A percentile compares a stretch with the other conserved stretches of the same genome.
phyloP scores from a whole-genome alignment of 2,888 invertebrate species.

The Dendrolimus houi region DNA sequence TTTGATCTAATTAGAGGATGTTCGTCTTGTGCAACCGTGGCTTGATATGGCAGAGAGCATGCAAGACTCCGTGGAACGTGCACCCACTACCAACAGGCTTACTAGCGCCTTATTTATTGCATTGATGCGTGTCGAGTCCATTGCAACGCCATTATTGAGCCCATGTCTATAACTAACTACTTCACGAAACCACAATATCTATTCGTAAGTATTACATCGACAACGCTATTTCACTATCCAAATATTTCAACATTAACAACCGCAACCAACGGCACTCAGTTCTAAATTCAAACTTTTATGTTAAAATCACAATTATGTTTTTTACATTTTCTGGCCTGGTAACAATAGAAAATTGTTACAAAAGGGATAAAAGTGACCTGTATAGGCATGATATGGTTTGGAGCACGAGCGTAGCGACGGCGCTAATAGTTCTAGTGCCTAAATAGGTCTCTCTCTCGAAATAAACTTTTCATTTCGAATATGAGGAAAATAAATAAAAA shows the following conservation, averaged over 20 bases:
- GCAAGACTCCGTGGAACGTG: conserved; percentile 25
- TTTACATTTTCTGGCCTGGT: too few relatives aligned
- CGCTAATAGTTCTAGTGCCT: too few relatives aligned
- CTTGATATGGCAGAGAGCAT: conserved; percentile 13
- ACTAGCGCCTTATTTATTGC: background rate
- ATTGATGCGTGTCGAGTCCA: conserved; percentile 19
- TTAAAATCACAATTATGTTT: too few relatives aligned
- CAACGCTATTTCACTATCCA: background rate
- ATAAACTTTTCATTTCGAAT: too few relatives aligned
- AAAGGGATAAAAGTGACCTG: too few relatives aligned
- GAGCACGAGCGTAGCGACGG: too few relatives aligned
- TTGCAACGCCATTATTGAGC: conserved; percentile 16
- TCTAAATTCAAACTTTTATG: too few relatives aligned
- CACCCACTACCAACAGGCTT: conserved; percentile 12
- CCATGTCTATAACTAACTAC: background rate
- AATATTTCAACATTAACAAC: background rate
- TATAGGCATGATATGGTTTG: too few relatives aligned
- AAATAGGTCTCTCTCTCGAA: too few relatives aligned
- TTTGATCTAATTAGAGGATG: conserved; percentile 51
- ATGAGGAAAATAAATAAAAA: too few relatives aligned
- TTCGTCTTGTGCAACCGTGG: conserved; percentile 26
- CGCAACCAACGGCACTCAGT: background rate
- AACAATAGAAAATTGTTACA: too few relatives aligned
- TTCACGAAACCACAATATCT: background rate
- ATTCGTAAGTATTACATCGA: background rate